Evolutionary conservation across 2,113 vertebrate genomes (phyloP).

Genomic region (Hippopotamus amphibius): DNA sequence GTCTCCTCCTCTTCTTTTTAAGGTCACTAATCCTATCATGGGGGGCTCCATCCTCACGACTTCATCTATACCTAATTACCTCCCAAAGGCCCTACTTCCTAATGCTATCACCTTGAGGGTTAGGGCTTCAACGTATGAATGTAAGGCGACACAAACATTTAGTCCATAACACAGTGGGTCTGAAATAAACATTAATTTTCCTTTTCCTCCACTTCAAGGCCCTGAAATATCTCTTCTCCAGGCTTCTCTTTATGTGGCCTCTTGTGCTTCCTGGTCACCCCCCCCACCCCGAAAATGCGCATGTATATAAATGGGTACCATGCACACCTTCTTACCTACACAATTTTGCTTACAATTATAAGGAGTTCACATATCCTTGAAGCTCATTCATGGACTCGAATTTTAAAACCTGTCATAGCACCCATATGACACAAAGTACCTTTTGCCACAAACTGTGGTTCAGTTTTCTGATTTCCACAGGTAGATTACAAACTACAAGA

Average conservation of each 20-base stretch:
- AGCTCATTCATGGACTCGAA: neutral
- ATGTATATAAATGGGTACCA: neutral
- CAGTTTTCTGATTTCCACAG: neutral
- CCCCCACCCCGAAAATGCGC: neutral
- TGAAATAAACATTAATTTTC: neutral
- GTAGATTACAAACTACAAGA: neutral
- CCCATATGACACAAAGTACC: neutral
- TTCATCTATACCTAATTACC: neutral
- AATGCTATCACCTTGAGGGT: neutral
- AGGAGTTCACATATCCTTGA: neutral
- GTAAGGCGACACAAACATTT: neutral
- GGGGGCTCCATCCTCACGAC: neutral
- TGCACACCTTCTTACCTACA: neutral
- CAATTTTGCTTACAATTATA: neutral
- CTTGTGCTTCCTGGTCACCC: neutral
- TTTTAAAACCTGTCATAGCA: slow-evolving; percentile 20
- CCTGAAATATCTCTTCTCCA: neutral
- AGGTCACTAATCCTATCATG: neutral
- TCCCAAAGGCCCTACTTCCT: neutral
- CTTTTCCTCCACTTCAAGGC: neutral
- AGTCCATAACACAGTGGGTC: neutral
- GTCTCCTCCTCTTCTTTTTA: neutral
- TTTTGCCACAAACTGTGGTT: neutral
- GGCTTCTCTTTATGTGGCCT: neutral
- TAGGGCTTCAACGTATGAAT: neutral